A percentile compares a stretch with the other conserved stretches of the same genome.
phyloP scores from a whole-genome alignment of 2,113 vertebrate species.

The Tachycineta bicolor region DNA sequence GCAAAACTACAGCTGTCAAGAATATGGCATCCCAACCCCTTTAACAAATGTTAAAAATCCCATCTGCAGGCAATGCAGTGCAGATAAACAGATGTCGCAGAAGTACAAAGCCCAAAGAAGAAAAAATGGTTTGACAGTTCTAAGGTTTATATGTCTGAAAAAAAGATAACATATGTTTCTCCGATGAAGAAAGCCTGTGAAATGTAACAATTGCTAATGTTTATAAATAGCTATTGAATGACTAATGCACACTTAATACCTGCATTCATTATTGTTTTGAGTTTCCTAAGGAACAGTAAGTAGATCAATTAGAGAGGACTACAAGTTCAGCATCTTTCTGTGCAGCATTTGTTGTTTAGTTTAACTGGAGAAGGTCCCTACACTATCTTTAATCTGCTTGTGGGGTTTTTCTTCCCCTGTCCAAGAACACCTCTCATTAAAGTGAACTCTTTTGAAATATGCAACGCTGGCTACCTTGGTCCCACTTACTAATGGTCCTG shows the following conservation, averaged over 20 bases:
- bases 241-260: slow-evolving; percentile 88
- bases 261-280: slow-evolving; percentile 81
- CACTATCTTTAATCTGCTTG: slow-evolving; percentile 90
- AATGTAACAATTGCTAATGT: slow-evolving; percentile 69
- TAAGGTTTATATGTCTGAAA: slow-evolving; percentile 66
- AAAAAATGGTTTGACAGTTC: slow-evolving; percentile 63
- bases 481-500: slow-evolving; percentile 89
- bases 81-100: slow-evolving; percentile 69
- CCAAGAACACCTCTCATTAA: slow-evolving; percentile 88
- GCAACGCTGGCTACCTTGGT: slow-evolving; percentile 87
- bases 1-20: slow-evolving; percentile 67
- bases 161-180: slow-evolving; percentile 67
- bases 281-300: slow-evolving; percentile 88
- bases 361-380: slow-evolving; percentile 84
- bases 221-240: slow-evolving; percentile 92
- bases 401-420: slow-evolving; percentile 63
- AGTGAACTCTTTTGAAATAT: slow-evolving; percentile 88
- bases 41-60: slow-evolving; percentile 57
- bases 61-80: slow-evolving; percentile 67
- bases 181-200: slow-evolving; percentile 10
- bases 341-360: slow-evolving; percentile 88
- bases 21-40: slow-evolving; percentile 60
- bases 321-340: slow-evolving; percentile 98
- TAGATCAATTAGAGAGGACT: slow-evolving; percentile 95
- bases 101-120: slow-evolving; percentile 64